Percentiles rank a stretch among this genome's conserved stretches.
phyloP scores from a whole-genome alignment of 2,113 vertebrate genomes.

The Pelusios castaneus region DNA sequence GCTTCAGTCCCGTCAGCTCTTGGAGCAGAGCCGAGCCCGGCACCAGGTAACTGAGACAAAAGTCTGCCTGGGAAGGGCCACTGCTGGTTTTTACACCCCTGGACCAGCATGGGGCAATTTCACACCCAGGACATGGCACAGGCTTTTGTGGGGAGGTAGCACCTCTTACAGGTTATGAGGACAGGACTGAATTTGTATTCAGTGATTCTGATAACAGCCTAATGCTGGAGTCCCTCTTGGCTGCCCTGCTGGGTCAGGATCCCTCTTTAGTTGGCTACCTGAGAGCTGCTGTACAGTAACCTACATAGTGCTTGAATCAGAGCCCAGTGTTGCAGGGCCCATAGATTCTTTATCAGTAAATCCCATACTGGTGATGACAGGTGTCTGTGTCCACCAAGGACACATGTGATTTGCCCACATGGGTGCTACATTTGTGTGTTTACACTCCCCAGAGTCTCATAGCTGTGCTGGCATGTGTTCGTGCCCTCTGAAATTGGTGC shows the following conservation, averaged over 20 bases:
- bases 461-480: not conserved
- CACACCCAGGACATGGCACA: not conserved
- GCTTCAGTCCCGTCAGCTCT: conserved; percentile 81
- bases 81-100: not conserved
- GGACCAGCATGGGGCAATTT: not conserved
- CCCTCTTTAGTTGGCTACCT: not conserved
- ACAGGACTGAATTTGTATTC: not conserved
- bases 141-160: not conserved
- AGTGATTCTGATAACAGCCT: not conserved
- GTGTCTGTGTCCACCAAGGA: not conserved
- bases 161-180: not conserved
- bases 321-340: not conserved
- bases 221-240: not conserved
- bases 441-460: not conserved
- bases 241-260: not conserved
- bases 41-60: conserved; percentile 82
- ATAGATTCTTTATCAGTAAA: not conserved
- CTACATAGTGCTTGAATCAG: not conserved
- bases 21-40: conserved; percentile 83
- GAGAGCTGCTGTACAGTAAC: not conserved
- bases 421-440: not conserved
- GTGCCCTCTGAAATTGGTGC: not conserved
- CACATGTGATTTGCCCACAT: not conserved
- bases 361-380: not conserved
- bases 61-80: not conserved